Evolutionary conservation across 2,888 invertebrate species (phyloP), one percentile per base, ranked within the genome.

Genomic region (Yponomeuta plumbellus): DNA sequence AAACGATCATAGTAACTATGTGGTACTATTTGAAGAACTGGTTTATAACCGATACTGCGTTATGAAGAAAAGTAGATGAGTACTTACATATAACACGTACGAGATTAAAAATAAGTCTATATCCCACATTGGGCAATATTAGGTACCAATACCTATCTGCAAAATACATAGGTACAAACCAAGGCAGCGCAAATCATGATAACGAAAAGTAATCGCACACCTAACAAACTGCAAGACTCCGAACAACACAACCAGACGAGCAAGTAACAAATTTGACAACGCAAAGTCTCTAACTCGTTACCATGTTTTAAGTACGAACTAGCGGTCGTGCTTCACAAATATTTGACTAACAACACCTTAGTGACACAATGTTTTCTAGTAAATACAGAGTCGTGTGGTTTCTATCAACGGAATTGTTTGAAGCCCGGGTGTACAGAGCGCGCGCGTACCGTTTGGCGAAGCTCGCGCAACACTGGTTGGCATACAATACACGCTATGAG

Each of bases 381-480:
- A 34, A 62, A 62, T n/a, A 59, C 59, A 13, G 57, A 23, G 13
- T 62, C 62, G 62, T 62, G 62, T 39, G 62, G 22, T 59, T 59
- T 21, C 59, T 21, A 59, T 59, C 23, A 59, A 20, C 62, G 26
- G 20, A 34, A 59, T n/a, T 21, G 34, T 58, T 34, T 58, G 64
- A 62, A 62, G 21, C 22, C 44, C n/a, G 21, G 52, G 17, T 56
- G 75, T 75, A 73, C 70, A 74, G 71, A 75, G 73, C 78, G 80
- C 82, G 79, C 77, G 78, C 79, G 80, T 79, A 86, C 83, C 83
- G 84, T 83, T 83, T 88, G 79, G 80, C 78, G 81, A 81, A 76
- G 86, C 78, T 84, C 86, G 86, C 86, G 80, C 85, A 80, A 82
- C 82, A 89, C 88, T 89, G 86, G 66, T 44, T 20, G 11, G n/a